These are phyloP conservation scores for Potorous gilbertii DNA, from an alignment of 2,797 vertebrate genomes.

Conservation along the genomic window DNA sequence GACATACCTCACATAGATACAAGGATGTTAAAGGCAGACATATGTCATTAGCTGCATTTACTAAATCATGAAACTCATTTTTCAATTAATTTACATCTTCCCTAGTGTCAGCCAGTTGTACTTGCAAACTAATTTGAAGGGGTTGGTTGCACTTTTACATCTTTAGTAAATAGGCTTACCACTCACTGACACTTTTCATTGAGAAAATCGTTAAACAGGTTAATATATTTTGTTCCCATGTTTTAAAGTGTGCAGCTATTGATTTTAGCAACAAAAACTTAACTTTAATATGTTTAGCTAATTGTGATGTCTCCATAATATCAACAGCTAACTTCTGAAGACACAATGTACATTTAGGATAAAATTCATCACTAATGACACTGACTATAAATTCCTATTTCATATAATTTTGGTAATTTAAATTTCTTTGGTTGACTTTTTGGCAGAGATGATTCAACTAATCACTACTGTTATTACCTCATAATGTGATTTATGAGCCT, in stretches of 20 bases:
- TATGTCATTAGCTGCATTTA: neutral
- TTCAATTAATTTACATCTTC: neutral
- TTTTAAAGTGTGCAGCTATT: neutral
- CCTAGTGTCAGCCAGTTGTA: neutral
- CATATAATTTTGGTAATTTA: neutral
- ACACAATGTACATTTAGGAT: neutral
- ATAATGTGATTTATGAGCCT: neutral
- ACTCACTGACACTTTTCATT: neutral
- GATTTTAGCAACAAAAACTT: neutral
- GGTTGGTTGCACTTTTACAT: neutral
- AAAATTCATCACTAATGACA: neutral
- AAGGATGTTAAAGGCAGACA: neutral
- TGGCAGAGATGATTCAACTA: neutral
- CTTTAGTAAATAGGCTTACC: neutral
- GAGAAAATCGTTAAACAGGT: neutral
- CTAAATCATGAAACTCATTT: neutral
- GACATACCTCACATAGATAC: neutral
- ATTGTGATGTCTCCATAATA: neutral
- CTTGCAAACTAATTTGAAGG: neutral
- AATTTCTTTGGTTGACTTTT: neutral
- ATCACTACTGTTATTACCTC: neutral
- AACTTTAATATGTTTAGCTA: neutral
- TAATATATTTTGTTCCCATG: neutral
- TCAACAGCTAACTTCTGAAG: neutral
- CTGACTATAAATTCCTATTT: neutral